A percentile compares a stretch with the other conserved stretches of the same genome.
Evolutionary conservation across 1,140 invertebrate genomes (phyloP).

Genomic region (Theocolax elegans): DNA sequence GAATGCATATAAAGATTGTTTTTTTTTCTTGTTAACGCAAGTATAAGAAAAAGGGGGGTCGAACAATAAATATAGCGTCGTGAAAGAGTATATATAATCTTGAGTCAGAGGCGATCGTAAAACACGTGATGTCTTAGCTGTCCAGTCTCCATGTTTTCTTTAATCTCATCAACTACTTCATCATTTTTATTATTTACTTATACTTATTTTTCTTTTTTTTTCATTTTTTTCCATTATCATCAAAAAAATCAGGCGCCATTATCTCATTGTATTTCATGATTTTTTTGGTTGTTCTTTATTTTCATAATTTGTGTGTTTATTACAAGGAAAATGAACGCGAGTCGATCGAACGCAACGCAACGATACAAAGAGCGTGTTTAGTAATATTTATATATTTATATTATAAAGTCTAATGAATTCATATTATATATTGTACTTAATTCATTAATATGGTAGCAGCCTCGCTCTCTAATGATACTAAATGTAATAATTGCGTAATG

Average conservation of each 20-base stretch:
- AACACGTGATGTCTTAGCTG: constrained; percentile 39
- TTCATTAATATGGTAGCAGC: constrained; percentile 53
- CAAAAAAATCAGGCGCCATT: constrained; percentile 35
- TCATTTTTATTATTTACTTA: constrained; percentile 10
- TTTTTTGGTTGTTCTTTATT: neutral
- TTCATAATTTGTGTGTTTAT: constrained; percentile 16
- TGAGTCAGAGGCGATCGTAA: constrained; percentile 42
- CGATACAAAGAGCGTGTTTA: constrained; percentile 42
- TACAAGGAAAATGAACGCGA: constrained; percentile 39
- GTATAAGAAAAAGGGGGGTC: constrained; percentile 46
- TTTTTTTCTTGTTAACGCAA: constrained; percentile 46
- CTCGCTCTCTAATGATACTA: constrained; percentile 53
- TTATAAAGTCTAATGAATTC: constrained; percentile 45
- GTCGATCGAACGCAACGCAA: constrained; percentile 36
- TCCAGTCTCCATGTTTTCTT: constrained; percentile 32
- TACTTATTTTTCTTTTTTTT: constrained; percentile 2
- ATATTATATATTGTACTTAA: constrained; percentile 53
- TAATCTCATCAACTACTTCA: constrained; percentile 5
- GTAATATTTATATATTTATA: constrained; percentile 42
- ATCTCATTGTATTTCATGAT: constrained; percentile 11
- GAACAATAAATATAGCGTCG: constrained; percentile 51
- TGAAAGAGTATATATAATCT: constrained; percentile 41
- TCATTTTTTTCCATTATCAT: neutral
- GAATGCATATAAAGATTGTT: constrained; percentile 51
- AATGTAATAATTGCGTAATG: constrained; percentile 53